Base-by-base conservation (phyloP, 2,797 vertebrate species). In the Cuculus canorus region DNA sequence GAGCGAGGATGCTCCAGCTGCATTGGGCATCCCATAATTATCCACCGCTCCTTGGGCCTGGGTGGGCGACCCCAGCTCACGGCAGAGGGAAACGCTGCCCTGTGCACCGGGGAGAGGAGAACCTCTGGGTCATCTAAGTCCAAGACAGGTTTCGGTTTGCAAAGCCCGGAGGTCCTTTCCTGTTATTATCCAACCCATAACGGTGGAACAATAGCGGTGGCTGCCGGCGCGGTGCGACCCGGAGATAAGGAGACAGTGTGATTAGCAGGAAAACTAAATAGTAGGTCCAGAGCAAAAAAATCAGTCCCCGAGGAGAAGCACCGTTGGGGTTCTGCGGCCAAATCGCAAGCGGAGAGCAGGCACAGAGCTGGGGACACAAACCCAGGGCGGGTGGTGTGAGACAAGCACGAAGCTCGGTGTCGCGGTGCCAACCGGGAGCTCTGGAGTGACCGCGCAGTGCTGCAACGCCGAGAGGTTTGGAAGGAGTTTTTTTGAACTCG, bases 321-420 rank as follows among this genome's bases (percentile, higher is more conserved):
- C 11, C 14, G 0, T 35, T 47, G 66, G 84, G 93, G 39, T 39
- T 39, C 39, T 39, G 39, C 39, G 39, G 39, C 39, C 39, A 39
- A 39, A 39, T 13, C 39, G 39, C 39, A 39, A 39, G 39, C 39
- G 10, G 39, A 13, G 39, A 39, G 39, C 39, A 39, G 39, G n/a
- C n/a, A n/a, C n/a, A n/a, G n/a, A n/a, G n/a, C n/a, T n/a, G n/a
- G 39, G 39, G 39, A 39, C 39, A 39, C 39, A 39, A 39, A 39
- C 10, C 39, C 22, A 28, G 41, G 25, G 86, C 9, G 1, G 9
- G 1, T n/a, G 66, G 1, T 11, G 72, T 17, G 27, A 75, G 30
- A 15, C 4, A 6, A 23, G 41, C 12, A 2, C 1, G 5, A 33
- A 12, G 9, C n/a, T n/a, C 0, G 0, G 18, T 0, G 1, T 5